Evolutionary conservation across 64 coral and sea anemone genomes (phyloP).

Genomic region (Actinia tenebrosa): DNA sequence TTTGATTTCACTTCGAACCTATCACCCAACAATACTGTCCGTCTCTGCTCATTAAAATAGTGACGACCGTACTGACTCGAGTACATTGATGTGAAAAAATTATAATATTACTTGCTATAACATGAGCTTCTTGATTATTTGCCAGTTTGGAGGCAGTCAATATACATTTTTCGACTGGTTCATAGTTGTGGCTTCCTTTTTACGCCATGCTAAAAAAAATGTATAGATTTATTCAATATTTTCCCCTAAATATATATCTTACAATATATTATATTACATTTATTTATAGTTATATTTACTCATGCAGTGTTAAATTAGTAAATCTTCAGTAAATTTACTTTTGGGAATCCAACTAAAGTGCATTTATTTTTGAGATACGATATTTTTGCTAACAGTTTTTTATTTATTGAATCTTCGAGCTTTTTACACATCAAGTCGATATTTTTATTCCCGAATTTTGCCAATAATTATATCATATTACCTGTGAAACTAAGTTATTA

Average conservation of each 20-base stretch:
- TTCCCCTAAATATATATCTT: not conserved
- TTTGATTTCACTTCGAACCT: not conserved
- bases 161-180: too few species aligned
- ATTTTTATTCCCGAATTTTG: too few species aligned
- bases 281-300: not conserved
- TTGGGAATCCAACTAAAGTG: too few species aligned
- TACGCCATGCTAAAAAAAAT: not conserved
- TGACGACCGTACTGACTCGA: not conserved
- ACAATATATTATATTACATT: not conserved
- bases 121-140: not conserved
- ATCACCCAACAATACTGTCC: not conserved
- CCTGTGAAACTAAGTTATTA: too few species aligned
- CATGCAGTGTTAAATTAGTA: not conserved
- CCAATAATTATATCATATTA: too few species aligned
- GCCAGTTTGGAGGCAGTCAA: not conserved
- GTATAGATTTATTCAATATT: not conserved
- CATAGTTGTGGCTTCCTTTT: too few species aligned
- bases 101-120: not conserved
- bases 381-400: too few species aligned
- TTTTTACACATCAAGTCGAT: too few species aligned
- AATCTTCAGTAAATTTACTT: too few species aligned
- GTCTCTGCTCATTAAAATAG: not conserved
- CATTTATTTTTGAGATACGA: too few species aligned
- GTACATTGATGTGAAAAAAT: not conserved
- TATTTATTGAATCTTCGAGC: too few species aligned